phyloP scores from a whole-genome alignment of 1,140 invertebrate species.

The Platyscapa corneri region DNA sequence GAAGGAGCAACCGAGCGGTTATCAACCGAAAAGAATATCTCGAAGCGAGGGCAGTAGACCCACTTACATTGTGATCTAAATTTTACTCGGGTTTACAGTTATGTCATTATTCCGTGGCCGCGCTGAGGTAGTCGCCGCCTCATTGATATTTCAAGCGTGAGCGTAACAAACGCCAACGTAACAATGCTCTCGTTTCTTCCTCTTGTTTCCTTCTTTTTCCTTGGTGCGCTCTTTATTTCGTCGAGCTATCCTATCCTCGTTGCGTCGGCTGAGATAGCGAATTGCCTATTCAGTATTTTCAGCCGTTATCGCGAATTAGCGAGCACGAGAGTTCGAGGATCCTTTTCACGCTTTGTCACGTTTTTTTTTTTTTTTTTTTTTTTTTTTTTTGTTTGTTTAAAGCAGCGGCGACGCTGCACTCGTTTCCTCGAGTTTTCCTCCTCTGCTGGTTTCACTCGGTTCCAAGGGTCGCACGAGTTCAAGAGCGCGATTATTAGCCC shows the following conservation, averaged over 20 bases:
- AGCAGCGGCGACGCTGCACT: too few relatives aligned
- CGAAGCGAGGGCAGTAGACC: not conserved
- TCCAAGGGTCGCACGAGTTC: not conserved
- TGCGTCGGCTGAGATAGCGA: not conserved
- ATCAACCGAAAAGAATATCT: slow-evolving; percentile 29
- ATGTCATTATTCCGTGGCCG: slow-evolving; percentile 39
- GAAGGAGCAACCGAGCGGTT: not conserved
- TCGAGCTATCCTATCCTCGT: not conserved
- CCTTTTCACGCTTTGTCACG: not conserved
- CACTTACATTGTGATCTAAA: slow-evolving; percentile 51
- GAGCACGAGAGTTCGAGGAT: not conserved
- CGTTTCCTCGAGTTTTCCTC: too few relatives aligned
- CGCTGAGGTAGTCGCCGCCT: slow-evolving; percentile 29
- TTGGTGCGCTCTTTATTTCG: not conserved
- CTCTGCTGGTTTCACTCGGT: too few relatives aligned
- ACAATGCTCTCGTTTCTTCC: not conserved
- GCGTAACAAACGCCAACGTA: slow-evolving; percentile 42
- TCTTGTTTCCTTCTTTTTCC: not conserved
- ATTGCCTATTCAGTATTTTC: not conserved
- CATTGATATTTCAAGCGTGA: slow-evolving; percentile 47
- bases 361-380: too few relatives aligned
- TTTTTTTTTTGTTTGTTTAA: too few relatives aligned
- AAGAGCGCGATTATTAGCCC: not conserved
- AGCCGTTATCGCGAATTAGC: not conserved
- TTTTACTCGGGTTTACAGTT: slow-evolving; percentile 53